phyloP scores from a whole-genome alignment of 2,797 vertebrate genomes.

The Crocodylus rhombifer region DNA sequence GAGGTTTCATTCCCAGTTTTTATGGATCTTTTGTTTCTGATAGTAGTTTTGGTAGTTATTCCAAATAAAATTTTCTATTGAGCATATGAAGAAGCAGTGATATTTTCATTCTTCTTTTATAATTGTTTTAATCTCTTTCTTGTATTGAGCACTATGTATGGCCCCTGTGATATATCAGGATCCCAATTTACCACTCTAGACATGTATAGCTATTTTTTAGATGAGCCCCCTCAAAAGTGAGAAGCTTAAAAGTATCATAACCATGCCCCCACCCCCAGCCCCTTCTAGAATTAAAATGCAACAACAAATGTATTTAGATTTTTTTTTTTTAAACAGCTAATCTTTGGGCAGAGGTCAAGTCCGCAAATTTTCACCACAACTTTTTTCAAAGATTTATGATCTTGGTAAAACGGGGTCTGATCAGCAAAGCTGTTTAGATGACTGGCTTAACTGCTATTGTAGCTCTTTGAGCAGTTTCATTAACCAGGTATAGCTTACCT shows the following conservation, averaged over 20 bases:
- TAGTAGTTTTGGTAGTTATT: background rate
- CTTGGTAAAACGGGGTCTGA: background rate
- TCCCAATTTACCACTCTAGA: background rate
- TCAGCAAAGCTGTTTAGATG: conserved; percentile 20
- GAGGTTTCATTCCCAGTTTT: too few species aligned
- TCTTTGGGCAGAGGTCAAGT: background rate
- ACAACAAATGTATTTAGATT: background rate
- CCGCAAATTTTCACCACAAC: background rate
- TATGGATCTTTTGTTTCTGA: too few species aligned
- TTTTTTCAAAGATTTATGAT: background rate
- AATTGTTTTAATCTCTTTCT: background rate
- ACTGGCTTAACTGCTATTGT: background rate
- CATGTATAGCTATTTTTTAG: background rate
- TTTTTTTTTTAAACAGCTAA: background rate
- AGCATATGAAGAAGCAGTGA: background rate
- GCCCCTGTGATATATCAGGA: background rate
- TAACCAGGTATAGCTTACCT: conserved; percentile 48
- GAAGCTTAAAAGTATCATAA: background rate
- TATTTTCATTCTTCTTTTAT: background rate
- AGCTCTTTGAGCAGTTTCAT: conserved; percentile 40
- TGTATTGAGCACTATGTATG: background rate
- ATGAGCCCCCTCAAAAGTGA: background rate
- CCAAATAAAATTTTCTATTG: background rate
- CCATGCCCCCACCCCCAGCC: too few species aligned
- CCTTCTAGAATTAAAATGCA: background rate